phyloP scores from a whole-genome alignment of 2,888 invertebrate species.

The Ellobium chinense region DNA sequence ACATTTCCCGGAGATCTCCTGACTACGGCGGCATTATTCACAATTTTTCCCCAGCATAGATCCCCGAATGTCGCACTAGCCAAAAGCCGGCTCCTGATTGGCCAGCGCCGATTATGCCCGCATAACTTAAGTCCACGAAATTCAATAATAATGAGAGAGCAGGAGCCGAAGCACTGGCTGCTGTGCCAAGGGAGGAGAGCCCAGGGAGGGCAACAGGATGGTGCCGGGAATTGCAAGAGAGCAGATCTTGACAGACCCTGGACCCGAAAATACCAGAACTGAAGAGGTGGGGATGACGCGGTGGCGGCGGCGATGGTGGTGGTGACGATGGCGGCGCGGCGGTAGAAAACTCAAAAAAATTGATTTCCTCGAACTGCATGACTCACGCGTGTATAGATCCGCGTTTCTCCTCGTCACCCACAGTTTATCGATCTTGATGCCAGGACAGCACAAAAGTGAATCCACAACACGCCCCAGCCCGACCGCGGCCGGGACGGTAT shows the following conservation, averaged over 20 bases:
- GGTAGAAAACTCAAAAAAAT: too few species aligned
- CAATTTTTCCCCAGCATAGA: too few species aligned
- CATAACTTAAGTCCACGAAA: constrained; percentile 32
- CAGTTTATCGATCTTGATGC: not conserved
- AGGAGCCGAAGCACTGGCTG: not conserved
- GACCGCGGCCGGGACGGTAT: not conserved
- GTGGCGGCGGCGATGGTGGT: too few species aligned
- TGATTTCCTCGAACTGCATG: too few species aligned
- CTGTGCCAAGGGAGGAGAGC: not conserved
- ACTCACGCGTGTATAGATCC: too few species aligned
- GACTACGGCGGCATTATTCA: constrained; percentile 28
- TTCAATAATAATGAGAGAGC: constrained; percentile 16
- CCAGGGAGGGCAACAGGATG: constrained; percentile 14
- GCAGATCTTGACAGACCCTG: constrained; percentile 1
- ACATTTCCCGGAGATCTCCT: not conserved
- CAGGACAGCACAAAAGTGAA: too few species aligned
- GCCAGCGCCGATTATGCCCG: constrained; percentile 23
- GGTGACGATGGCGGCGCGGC: too few species aligned
- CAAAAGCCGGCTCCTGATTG: constrained; percentile 9
- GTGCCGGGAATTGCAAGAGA: too few species aligned
- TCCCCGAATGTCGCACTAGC: constrained; percentile 13
- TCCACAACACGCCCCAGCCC: not conserved
- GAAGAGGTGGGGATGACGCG: not conserved
- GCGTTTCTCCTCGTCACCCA: too few species aligned
- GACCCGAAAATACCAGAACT: not conserved